phyloP scores from a whole-genome alignment of 2,888 invertebrate genomes.

The Fragum whitleyi region DNA sequence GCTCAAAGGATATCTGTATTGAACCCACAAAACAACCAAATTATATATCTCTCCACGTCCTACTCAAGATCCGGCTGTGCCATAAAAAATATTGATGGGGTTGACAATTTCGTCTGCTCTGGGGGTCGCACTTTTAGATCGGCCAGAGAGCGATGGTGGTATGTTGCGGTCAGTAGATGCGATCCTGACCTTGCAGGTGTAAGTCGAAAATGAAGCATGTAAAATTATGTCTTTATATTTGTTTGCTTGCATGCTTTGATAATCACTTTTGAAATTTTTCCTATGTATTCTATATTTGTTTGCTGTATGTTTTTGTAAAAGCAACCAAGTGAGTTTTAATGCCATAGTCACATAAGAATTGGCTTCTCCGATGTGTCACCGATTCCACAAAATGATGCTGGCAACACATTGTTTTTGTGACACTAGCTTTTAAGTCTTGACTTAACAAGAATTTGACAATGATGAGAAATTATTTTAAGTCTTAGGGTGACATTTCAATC shows the following conservation, averaged over 20 bases:
- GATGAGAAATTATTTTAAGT: no score
- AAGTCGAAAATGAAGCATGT: conserved; percentile 2
- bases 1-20: conserved; percentile 90
- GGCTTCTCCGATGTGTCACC: no score
- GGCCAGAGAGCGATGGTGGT: conserved; percentile 97
- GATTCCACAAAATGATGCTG: no score
- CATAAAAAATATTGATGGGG: conserved; percentile 54
- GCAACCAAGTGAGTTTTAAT: no score
- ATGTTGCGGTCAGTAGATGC: conserved; percentile 94
- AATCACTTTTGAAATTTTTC: no score
- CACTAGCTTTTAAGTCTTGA: no score
- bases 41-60: conserved; percentile 89
- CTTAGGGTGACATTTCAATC: no score
- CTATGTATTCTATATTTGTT: no score
- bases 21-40: conserved; percentile 91
- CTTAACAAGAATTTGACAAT: no score
- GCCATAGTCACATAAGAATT: no score
- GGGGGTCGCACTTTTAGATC: conserved; percentile 89
- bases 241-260: not conserved
- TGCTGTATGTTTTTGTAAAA: no score
- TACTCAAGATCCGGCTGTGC: conserved; percentile 76
- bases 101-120: conserved; percentile 76
- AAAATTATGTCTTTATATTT: not conserved
- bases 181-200: conserved; percentile 7
- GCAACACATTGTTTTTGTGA: no score